phyloP scores from a whole-genome alignment of 1,140 invertebrate species.

The Drosophila pseudoananassae region DNA sequence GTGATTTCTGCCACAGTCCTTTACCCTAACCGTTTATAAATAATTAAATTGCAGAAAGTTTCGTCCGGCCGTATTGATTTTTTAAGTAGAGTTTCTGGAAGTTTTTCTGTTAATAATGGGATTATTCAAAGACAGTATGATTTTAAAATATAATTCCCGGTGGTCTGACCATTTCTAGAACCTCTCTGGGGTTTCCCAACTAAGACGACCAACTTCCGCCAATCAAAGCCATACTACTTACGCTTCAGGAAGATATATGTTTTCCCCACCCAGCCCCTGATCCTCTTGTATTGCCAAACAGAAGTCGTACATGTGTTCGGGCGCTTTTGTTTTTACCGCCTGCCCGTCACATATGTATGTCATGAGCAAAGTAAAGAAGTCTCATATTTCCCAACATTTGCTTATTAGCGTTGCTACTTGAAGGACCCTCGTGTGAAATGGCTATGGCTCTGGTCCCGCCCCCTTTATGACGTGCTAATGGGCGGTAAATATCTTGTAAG shows the following conservation, averaged over 20 bases:
- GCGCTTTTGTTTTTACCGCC: conserved; percentile 43
- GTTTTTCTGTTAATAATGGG: not conserved
- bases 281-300: conserved; percentile 13
- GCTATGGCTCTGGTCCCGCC: conserved; percentile 13
- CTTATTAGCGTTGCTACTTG: conserved; percentile 71
- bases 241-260: conserved; percentile 8
- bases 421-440: conserved; percentile 70
- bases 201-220: conserved; percentile 23
- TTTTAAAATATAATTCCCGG: not conserved
- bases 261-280: not conserved
- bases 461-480: conserved; percentile 70
- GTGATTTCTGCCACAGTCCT: conserved; percentile 29
- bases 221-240: conserved; percentile 46
- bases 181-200: conserved; percentile 17
- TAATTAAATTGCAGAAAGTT: conserved; percentile 60
- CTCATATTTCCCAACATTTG: conserved; percentile 59
- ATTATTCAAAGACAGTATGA: no score
- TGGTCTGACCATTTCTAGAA: conserved; percentile 16
- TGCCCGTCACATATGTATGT: conserved; percentile 64
- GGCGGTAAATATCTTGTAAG: conserved; percentile 78
- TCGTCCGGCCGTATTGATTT: conserved; percentile 58
- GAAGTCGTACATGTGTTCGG: conserved; percentile 73
- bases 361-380: conserved; percentile 49
- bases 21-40: conserved; percentile 54
- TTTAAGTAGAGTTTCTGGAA: conserved; percentile 10